Evolutionary conservation across 1,140 invertebrate species (phyloP).

Genomic region (Chelonus insularis): DNA sequence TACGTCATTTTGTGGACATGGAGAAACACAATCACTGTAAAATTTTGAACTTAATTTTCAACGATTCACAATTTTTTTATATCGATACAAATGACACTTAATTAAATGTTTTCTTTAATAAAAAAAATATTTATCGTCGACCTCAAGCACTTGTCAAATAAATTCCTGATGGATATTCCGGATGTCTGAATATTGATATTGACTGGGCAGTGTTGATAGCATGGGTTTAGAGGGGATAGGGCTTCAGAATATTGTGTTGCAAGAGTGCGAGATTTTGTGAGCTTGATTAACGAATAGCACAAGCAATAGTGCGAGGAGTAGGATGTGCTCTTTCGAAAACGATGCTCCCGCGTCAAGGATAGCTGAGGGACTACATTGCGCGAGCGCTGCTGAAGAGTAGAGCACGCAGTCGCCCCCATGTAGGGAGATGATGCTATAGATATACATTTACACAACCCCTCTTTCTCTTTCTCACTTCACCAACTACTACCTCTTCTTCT

Average conservation of each 20-base stretch:
- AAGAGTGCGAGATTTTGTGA: slow-evolving; percentile 10
- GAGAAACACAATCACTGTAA: too few species aligned
- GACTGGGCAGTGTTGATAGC: background rate
- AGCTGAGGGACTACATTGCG: slow-evolving; percentile 54
- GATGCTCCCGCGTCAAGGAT: slow-evolving; percentile 51
- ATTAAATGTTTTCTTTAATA: too few species aligned
- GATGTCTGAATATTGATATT: background rate
- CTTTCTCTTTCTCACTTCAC: slow-evolving; percentile 30
- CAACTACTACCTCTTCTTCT: slow-evolving; percentile 1
- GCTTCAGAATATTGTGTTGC: background rate
- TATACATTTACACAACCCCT: slow-evolving; percentile 23
- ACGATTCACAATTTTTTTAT: too few species aligned
- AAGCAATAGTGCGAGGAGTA: slow-evolving; percentile 21
- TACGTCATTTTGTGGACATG: too few species aligned
- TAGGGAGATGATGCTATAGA: slow-evolving; percentile 15
- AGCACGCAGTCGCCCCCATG: slow-evolving; percentile 48
- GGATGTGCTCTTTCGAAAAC: slow-evolving; percentile 42
- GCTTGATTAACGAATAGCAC: slow-evolving; percentile 23
- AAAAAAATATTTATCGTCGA: too few species aligned
- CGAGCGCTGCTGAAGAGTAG: slow-evolving; percentile 44
- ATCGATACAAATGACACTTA: too few species aligned
- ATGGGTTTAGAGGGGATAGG: background rate
- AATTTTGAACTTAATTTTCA: too few species aligned
- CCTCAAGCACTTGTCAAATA: background rate
- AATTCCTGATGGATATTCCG: background rate